These are phyloP conservation scores for Fratercula arctica DNA, from an alignment of 2,797 vertebrate genomes.

Conservation along the genomic window DNA sequence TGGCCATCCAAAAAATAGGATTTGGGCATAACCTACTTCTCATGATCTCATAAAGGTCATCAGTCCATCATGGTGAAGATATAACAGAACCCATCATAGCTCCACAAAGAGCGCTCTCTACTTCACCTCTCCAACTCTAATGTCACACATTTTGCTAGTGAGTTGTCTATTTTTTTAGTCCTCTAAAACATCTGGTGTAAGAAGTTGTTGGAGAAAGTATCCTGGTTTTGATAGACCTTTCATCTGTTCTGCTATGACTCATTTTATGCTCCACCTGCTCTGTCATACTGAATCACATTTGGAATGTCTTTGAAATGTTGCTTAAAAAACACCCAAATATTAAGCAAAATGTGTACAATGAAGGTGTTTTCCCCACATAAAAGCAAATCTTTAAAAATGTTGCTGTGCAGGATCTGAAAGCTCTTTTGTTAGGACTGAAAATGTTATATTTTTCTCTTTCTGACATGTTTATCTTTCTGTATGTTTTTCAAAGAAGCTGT, in stretches of 20 bases:
- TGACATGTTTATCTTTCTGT: not conserved
- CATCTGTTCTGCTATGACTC: conserved; percentile 21
- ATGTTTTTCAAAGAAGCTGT: not conserved
- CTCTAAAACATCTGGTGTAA: conserved; percentile 28
- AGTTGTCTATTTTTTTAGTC: not conserved
- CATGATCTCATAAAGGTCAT: not conserved
- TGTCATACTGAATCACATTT: conserved; percentile 23
- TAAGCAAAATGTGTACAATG: not conserved
- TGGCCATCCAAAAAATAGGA: not conserved
- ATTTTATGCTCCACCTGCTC: conserved; percentile 43
- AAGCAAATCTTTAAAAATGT: not conserved
- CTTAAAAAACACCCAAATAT: not conserved
- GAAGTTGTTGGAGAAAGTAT: conserved; percentile 8
- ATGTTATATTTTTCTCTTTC: not conserved
- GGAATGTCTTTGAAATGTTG: not conserved
- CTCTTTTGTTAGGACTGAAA: not conserved
- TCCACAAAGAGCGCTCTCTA: not conserved
- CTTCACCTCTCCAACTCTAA: not conserved
- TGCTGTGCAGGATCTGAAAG: not conserved
- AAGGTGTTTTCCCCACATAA: not conserved
- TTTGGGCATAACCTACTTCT: not conserved
- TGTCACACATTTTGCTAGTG: not conserved
- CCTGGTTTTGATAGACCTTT: conserved; percentile 21
- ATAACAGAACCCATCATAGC: not conserved
- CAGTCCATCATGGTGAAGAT: not conserved